Percentiles rank a stretch among this genome's conserved stretches.
Evolutionary conservation across 2,113 vertebrate species (phyloP).

Genomic region (Mormyrus iriodes): DNA sequence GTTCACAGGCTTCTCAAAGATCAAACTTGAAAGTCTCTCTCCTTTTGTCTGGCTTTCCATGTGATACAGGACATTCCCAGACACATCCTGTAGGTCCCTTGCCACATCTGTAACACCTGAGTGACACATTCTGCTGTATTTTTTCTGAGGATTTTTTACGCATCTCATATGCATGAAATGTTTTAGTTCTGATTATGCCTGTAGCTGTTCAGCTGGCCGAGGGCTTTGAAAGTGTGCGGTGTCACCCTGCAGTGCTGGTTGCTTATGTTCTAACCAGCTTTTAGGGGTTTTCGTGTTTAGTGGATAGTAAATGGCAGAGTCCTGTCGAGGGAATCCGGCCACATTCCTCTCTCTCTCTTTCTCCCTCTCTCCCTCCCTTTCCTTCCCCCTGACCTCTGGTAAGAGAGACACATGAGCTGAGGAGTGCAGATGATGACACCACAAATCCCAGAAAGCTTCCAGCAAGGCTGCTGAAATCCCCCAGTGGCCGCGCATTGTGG

Average conservation of each 20-base stretch:
- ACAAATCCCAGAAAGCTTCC: slow-evolving; percentile 28
- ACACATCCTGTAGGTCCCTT: background rate
- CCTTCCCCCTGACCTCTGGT: background rate
- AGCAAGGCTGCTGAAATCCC: slow-evolving; percentile 30
- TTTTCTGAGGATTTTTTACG: background rate
- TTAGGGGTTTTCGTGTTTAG: background rate
- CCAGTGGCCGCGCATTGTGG: slow-evolving; percentile 24
- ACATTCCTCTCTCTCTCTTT: background rate
- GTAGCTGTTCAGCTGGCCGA: background rate
- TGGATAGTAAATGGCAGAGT: background rate
- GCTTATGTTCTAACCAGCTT: background rate
- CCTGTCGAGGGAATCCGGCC: background rate
- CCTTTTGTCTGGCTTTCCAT: background rate
- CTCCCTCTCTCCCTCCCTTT: background rate
- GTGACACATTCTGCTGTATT: background rate
- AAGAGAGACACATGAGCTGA: slow-evolving; percentile 27
- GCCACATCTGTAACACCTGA: background rate
- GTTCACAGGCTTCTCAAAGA: background rate
- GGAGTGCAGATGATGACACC: slow-evolving; percentile 28
- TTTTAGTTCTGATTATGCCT: background rate
- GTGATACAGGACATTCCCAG: background rate
- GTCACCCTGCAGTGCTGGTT: background rate
- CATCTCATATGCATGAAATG: background rate
- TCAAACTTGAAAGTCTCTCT: background rate
- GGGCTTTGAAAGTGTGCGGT: background rate